phyloP scores from a whole-genome alignment of 2,113 vertebrate genomes.

The Paralichthys olivaceus region DNA sequence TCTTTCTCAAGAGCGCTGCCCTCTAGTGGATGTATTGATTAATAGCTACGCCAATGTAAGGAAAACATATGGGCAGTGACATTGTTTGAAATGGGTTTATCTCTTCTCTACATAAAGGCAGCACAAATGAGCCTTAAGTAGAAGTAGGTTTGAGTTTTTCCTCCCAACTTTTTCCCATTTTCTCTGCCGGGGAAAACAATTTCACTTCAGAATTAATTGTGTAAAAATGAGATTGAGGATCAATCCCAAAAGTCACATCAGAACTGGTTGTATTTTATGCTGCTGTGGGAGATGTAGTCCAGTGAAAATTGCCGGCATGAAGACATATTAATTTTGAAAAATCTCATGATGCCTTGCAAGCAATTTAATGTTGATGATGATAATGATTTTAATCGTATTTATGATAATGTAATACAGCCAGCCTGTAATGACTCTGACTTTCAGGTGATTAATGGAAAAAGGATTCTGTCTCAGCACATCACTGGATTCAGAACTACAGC shows the following conservation, averaged over 20 bases:
- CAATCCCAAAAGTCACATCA: background rate
- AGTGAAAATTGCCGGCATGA: background rate
- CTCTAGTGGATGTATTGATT: too few relatives aligned
- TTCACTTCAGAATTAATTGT: background rate
- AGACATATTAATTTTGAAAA: background rate
- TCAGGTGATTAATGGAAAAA: conserved; percentile 26
- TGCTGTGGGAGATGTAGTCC: background rate
- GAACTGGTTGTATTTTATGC: background rate
- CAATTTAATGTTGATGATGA: background rate
- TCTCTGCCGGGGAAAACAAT: background rate
- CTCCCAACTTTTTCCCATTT: background rate
- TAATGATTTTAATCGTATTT: background rate
- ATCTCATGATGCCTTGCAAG: background rate
- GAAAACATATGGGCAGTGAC: too few relatives aligned
- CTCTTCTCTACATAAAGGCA: too few relatives aligned
- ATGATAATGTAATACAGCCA: conserved; percentile 1
- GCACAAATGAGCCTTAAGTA: too few relatives aligned
- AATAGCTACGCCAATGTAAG: too few relatives aligned
- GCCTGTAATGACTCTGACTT: conserved; percentile 13
- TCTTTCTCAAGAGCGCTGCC: too few relatives aligned
- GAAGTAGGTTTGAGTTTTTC: background rate
- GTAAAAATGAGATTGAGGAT: background rate
- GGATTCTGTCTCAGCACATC: conserved; percentile 25
- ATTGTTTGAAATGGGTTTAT: too few relatives aligned
- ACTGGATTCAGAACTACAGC: conserved; percentile 23